Base-by-base conservation (phyloP, 1,140 invertebrate species). In the Halictus rubicundus region DNA sequence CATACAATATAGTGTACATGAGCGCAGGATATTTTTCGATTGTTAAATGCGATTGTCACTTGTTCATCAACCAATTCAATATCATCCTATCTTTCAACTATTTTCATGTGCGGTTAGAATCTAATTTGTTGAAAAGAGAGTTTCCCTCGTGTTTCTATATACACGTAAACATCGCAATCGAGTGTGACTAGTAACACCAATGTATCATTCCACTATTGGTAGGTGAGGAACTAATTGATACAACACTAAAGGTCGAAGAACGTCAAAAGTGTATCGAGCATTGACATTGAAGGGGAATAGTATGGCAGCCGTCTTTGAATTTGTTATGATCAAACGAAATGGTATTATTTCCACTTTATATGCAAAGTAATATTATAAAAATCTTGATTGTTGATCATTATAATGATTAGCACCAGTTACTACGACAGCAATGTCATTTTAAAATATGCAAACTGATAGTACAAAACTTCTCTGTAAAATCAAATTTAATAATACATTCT, bases 301-400 rank as follows among this genome's bases (percentile, higher is more conserved):
- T 66, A 75, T 75, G 73, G 73, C 63, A 63, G 73, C 27, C 49
- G 9, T 75, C 63, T 75, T 75, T 57, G 46, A 42, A 23, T 42
- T 73, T 73, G 23, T 54, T 57, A 32, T 65, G 49, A 54, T 39
- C 21, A 49, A 59, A 54, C 49, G 66, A 66, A 39, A 37, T 65
- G 61, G 49, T 65, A 74, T 54, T 25, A 12, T 42, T 39, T 49
- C 16, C 25, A 23, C n/a, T 75, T 75, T 32, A 42, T 25, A 61
- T 37, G 37, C n/a, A 70, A 52, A 42, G n/a, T 70, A 68, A 32
- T 46, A 46, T 68, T 37, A 42, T 23, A 60, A n/a, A 37, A 23
- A 39, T 54, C 10, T 59, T n/a, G 42, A 21, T 8, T 37, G 32
- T 66, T 39, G 0, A 5, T 49, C 6, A 63, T 46, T 32, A 63